Base-by-base conservation (phyloP, 1,140 invertebrate genomes). In the Sinonovacula constricta region DNA sequence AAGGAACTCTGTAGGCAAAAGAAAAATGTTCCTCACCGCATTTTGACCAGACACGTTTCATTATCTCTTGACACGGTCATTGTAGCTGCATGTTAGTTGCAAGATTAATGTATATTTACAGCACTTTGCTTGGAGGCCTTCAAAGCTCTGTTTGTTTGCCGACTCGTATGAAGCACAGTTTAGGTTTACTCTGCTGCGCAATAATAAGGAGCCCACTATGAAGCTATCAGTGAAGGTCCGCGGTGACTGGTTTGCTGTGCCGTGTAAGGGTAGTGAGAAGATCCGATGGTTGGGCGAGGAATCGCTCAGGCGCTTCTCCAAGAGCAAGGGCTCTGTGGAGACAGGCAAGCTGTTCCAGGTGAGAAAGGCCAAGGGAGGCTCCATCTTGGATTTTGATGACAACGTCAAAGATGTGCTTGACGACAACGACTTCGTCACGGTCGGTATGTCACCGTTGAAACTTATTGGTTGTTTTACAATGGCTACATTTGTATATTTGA, bases 171-270 rank as follows among this genome's bases (percentile, higher is more conserved):
- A n/a, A n/a, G n/a, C n/a, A n/a, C n/a, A n/a, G n/a, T n/a, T n/a
- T n/a, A n/a, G n/a, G n/a, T n/a, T n/a, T n/a, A n/a, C n/a, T n/a
- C n/a, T n/a, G n/a, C n/a, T n/a, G n/a, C n/a, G n/a, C n/a, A n/a
- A n/a, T n/a, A n/a, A n/a, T n/a, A 18, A 56, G 53, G 67, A 26
- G 4, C 30, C 15, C 28, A 74, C n/a, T n/a, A 94, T 94, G 94
- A 94, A 94, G 89, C 87, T 94, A 14, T 94, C 93, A 10, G 93
- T 92, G 31, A 84, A 93, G 69, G 91, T 94, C 57, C 86, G 93
- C 18, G 93, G 93, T 1, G 93, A 94, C 84, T 94, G 94, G 93
- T 91, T 94, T 56, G 93, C 94, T 66, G 92, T 94, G 7, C 94
- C 94, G 3, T 94, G 94, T 85, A 92, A 91, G 71, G 88, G 88